Conservation (phyloP, 2,888 invertebrate species). For the Caenorhabditis wallacei region DNA sequence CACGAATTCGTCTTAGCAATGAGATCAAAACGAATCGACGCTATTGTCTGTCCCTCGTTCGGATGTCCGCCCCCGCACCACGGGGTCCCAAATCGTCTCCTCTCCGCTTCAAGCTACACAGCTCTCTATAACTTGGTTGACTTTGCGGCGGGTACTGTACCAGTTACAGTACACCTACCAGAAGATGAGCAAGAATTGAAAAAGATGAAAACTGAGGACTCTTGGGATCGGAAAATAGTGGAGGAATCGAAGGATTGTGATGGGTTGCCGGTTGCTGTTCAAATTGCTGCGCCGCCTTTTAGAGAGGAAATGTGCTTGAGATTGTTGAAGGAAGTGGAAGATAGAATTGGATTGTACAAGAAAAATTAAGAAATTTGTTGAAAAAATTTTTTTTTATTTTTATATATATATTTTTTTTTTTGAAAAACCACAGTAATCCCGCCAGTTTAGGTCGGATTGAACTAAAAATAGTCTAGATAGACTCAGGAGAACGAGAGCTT, state of each 20-base stretch:
- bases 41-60: slow-evolving; percentile 62
- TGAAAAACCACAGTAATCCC: no score
- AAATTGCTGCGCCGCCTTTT: slow-evolving; percentile 77
- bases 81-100: slow-evolving; percentile 70
- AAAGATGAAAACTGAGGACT: slow-evolving; percentile 67
- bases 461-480: no score
- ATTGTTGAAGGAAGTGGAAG: slow-evolving; percentile 75
- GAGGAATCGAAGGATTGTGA: slow-evolving; percentile 68
- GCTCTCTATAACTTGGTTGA: slow-evolving; percentile 65
- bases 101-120: slow-evolving; percentile 74
- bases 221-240: slow-evolving; percentile 71
- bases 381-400: not conserved
- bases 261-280: slow-evolving; percentile 77
- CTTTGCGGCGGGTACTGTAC: slow-evolving; percentile 77
- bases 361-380: not conserved
- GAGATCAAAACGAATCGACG: slow-evolving; percentile 46
- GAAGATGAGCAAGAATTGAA: slow-evolving; percentile 69
- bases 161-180: slow-evolving; percentile 79
- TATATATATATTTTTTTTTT: no score
- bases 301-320: slow-evolving; percentile 75
- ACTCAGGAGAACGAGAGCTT: not conserved
- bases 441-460: no score
- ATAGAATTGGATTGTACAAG: slow-evolving; percentile 28
- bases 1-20: slow-evolving; percentile 58
- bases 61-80: slow-evolving; percentile 70